A percentile compares a stretch with the other conserved stretches of the same genome.
These are phyloP conservation scores for Malurus cyaneus DNA, from an alignment of 2,113 vertebrate species.

Conservation along the genomic window DNA sequence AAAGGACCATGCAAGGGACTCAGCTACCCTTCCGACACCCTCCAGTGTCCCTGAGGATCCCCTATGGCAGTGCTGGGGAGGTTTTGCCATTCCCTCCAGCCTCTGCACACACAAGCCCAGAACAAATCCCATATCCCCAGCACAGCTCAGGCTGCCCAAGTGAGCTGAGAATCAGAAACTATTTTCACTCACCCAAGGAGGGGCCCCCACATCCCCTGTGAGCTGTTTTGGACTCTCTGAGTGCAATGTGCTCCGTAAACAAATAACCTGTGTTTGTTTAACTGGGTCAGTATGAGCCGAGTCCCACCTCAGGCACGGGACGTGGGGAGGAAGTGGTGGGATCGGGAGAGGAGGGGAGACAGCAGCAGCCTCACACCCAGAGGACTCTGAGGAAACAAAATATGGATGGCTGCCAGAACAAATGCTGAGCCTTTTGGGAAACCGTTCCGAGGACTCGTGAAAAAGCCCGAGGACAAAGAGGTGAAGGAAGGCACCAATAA, in stretches of 20 bases:
- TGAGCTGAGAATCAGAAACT: background rate
- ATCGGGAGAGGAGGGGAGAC: background rate
- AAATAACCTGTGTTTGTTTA: constrained; percentile 50
- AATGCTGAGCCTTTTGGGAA: constrained; percentile 40
- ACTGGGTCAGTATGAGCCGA: background rate
- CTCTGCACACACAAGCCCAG: fast-evolving
- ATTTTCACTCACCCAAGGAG: background rate
- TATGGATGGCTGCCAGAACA: constrained; percentile 46
- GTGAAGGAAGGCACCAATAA: background rate
- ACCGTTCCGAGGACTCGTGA: fast-evolving
- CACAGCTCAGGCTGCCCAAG: background rate
- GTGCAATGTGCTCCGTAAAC: constrained; percentile 30
- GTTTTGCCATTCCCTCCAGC: background rate
- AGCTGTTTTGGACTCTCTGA: background rate
- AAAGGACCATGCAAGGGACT: background rate
- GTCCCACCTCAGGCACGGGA: background rate
- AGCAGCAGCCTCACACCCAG: constrained; percentile 15
- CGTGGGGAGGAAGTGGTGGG: constrained; percentile 53
- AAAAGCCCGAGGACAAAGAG: background rate
- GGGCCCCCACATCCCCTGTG: constrained; percentile 11
- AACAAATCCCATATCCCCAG: background rate
- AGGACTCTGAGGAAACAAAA: background rate
- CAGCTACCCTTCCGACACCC: fast-evolving
- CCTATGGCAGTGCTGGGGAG: background rate
- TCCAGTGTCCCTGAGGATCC: background rate